Evolutionary conservation across 2,113 vertebrate genomes (phyloP), one percentile per base, ranked within the genome.

Genomic region (Oxyruncus cristatus): DNA sequence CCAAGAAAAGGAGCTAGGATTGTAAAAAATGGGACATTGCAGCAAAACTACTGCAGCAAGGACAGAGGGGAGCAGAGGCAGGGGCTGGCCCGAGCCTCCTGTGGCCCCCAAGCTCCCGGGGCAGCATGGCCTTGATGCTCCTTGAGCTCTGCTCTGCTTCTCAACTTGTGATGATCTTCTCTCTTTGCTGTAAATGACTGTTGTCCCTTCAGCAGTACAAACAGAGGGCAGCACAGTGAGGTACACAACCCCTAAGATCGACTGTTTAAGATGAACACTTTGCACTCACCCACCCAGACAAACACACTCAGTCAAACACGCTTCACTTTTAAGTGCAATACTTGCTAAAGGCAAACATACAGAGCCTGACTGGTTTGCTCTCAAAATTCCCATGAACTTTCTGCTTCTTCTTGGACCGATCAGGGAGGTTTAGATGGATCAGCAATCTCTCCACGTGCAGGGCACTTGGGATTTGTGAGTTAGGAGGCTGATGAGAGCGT

Each of bases 41-140:
- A 50, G 88, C n/a, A n/a, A 27, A 93, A 20, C 6, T 46, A 28
- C 3, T 10, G 30, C 33, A 63, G 58, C 26, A 49, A 35, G 30
- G 61, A 61, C 18, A 62, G 41, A 42, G 41, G 15, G 33, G 44
- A 75, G 30, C 32, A 27, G 65, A 79, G 46, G 18, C 59, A 39
- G 41, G 41, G 30, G 7, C 6, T 35, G 6, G 12, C 14, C 56
- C 0, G 0, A 33, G n/a, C 33, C 44, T 19, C 10, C 14, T 4
- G 17, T 26, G 74, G 16, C 6, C 35, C 33, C 1, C 0, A 2
- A 20, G 66, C 35, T 58, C 11, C 44, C 0, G 0, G 6, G 11
- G 28, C 59, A 41, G 49, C 2, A 3, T 7, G 14, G 41, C 50
- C 63, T 66, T 6, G 22, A 0, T 5, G 9, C n/a, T 76, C 33